A percentile compares a stretch with the other conserved stretches of the same genome.
These are phyloP conservation scores for Drosophila melanica DNA, from an alignment of 1,140 invertebrate species.

Conservation along the genomic window DNA sequence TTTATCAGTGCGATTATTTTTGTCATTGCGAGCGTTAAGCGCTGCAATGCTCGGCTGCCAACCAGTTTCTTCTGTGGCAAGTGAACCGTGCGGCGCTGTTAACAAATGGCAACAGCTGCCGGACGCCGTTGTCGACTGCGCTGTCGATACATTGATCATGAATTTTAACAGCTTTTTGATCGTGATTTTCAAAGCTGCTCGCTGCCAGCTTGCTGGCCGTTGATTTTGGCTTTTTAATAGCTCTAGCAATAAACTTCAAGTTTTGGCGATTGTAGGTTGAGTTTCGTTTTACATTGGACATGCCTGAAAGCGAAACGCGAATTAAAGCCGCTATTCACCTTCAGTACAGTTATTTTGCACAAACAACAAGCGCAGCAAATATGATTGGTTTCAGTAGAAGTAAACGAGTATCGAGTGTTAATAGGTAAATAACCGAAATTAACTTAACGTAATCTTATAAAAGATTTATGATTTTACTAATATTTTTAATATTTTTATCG, in stretches of 20 bases:
- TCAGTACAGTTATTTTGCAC: conserved; percentile 45
- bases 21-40: conserved; percentile 55
- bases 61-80: conserved; percentile 34
- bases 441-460: background rate
- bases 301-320: conserved; percentile 42
- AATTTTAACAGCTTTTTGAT: conserved; percentile 67
- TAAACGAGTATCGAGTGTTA: background rate
- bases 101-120: conserved; percentile 16
- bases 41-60: conserved; percentile 23
- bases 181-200: conserved; percentile 75
- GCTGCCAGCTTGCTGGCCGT: conserved; percentile 28
- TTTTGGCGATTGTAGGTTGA: conserved; percentile 60
- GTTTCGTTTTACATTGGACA: conserved; percentile 30
- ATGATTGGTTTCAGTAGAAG: background rate
- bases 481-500: background rate
- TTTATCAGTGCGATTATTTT: conserved; percentile 73
- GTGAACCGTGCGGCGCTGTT: background rate
- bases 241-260: conserved; percentile 80
- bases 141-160: conserved; percentile 58
- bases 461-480: background rate
- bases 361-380: background rate
- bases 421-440: background rate
- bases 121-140: conserved; percentile 3
- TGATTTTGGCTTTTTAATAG: conserved; percentile 56
- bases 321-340: conserved; percentile 62